Evolutionary conservation across 2,113 vertebrate species (phyloP), one percentile per base, ranked within the genome.

Genomic region (Notiomystis cincta): DNA sequence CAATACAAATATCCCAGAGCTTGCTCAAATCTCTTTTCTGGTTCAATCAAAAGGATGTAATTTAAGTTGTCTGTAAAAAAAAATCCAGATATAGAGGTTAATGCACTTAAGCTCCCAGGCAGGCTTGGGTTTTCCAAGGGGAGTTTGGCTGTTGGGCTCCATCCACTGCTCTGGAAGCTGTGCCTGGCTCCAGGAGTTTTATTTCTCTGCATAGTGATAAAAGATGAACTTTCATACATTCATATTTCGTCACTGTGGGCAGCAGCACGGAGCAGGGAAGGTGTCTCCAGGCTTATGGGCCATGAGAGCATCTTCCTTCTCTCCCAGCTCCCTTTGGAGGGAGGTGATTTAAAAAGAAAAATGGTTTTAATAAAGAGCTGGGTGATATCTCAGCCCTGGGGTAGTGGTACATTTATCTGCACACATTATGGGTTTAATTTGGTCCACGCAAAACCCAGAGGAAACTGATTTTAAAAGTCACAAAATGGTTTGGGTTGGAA

Each of bases 341-440:
- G 81, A 87, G 33, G 28, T 60, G 85, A 62, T 95, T 93, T 95
- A 18, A 78, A 93, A 93, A 95, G 95, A 96, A 88, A 93, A 94
- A 96, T 80, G 22, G 71, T 87, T 91, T 97, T 94, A 96, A 96
- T 95, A 95, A 97, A 83, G 58, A 88, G 20, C 76, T 83, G 92
- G 22, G 62, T 90, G 72, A 94, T 69, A 30, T 45, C 81, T 50
- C 79, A 78, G 75, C 67, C 71, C 50, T 58, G 60, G 87, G 50
- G 53, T 42, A 62, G 47, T 33, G 50, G 54, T 13, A 31, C 82
- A 42, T 94, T 94, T 77, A 31, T 96, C 95, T 94, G 78, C 35
- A 58, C 53, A 85, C 27, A 61, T 87, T 90, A 93, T 88, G 82
- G 71, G 31, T 90, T 96, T 96, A 70, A 95, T 96, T 85, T 86